Conservation (phyloP, 2,113 vertebrate genomes). For the Procavia capensis region DNA sequence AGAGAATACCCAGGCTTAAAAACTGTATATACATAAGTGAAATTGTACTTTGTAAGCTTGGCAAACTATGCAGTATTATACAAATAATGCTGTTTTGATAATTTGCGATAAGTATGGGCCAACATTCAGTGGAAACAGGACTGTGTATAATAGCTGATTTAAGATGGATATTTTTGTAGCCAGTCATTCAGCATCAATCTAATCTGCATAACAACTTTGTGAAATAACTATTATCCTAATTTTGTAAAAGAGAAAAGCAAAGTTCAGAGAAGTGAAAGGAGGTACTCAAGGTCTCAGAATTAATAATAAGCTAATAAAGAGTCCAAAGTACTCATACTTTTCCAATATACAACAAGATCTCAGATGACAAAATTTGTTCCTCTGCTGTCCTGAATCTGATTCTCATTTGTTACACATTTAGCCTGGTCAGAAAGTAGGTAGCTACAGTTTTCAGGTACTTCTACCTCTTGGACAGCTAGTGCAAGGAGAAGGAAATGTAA, state of each 20-base stretch:
- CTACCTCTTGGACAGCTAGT: background rate
- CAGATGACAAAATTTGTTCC: background rate
- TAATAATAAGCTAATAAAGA: background rate
- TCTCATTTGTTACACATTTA: constrained; percentile 1
- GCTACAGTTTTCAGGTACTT: background rate
- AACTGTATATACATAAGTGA: background rate
- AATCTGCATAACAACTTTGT: background rate
- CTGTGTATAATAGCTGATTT: background rate
- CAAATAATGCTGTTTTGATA: background rate
- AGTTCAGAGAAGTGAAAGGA: constrained; percentile 21
- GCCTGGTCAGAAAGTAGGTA: background rate
- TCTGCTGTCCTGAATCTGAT: background rate
- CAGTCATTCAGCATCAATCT: background rate
- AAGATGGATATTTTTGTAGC: constrained; percentile 12
- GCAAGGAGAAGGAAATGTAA: background rate
- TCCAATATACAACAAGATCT: background rate
- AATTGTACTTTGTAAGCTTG: constrained; percentile 37
- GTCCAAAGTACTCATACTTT: background rate
- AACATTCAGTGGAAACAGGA: background rate
- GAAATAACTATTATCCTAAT: background rate
- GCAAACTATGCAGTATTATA: background rate
- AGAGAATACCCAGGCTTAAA: background rate
- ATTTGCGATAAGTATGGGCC: constrained; percentile 2
- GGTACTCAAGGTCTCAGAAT: background rate
- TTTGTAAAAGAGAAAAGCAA: constrained; percentile 31